Percentiles rank a stretch among this genome's conserved stretches.
Evolutionary conservation across 2,797 vertebrate genomes (phyloP).

Genomic region (Oreortyx pictus): DNA sequence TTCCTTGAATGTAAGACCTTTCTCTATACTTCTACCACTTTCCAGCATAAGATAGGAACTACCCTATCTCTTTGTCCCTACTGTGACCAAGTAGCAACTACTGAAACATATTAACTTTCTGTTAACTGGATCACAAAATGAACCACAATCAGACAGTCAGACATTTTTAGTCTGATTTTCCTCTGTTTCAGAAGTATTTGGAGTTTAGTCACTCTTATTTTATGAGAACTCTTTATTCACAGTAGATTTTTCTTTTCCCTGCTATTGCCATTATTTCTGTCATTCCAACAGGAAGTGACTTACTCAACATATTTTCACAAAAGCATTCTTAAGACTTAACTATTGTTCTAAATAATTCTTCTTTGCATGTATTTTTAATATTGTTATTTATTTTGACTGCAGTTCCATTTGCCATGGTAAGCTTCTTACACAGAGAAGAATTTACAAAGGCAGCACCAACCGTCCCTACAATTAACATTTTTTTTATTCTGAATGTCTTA

Average conservation of each 20-base stretch:
- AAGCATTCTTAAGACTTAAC: not conserved
- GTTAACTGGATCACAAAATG: not conserved
- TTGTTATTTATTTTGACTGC: not conserved
- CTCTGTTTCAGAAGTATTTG: not conserved
- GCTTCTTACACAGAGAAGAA: not conserved
- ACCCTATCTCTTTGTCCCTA: not conserved
- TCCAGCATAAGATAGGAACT: not conserved
- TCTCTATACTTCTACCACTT: not conserved
- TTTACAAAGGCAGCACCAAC: not conserved
- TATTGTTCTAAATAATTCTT: not conserved
- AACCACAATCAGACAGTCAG: not conserved
- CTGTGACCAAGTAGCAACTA: not conserved
- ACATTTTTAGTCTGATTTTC: not conserved
- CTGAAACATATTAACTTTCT: not conserved
- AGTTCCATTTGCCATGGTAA: not conserved
- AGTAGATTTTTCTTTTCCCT: not conserved
- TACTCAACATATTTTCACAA: not conserved
- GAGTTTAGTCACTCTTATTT: not conserved
- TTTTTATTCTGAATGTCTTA: not conserved
- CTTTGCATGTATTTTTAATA: not conserved
- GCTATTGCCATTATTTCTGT: not conserved
- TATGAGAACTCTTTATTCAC: not conserved
- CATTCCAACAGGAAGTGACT: not conserved
- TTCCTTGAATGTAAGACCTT: not conserved
- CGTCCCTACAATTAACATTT: not conserved